These are phyloP conservation scores for Carcinoscorpius rotundicauda DNA, from an alignment of 1,140 invertebrate genomes.

Conservation along the genomic window DNA sequence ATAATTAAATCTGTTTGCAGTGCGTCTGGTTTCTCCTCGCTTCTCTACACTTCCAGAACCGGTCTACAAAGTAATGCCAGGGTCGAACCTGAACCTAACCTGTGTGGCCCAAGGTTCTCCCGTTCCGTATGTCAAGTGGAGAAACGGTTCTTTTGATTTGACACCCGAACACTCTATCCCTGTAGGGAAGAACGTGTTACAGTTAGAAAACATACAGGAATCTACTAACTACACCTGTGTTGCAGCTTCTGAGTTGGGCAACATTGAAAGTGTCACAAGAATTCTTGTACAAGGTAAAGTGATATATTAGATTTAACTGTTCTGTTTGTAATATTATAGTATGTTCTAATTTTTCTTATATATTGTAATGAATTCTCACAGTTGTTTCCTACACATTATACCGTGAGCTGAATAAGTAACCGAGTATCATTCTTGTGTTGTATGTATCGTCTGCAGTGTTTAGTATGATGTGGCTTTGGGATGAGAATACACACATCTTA, in stretches of 20 bases:
- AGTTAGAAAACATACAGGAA: constrained; percentile 71
- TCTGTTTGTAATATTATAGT: too few species aligned
- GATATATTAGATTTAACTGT: too few species aligned
- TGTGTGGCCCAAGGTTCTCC: constrained; percentile 94
- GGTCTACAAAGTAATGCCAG: constrained; percentile 75
- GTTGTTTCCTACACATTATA: too few species aligned
- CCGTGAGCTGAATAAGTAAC: too few species aligned
- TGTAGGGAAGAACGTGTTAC: constrained; percentile 60
- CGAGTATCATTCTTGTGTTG: too few species aligned
- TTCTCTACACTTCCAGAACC: constrained; percentile 81
- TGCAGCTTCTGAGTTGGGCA: constrained; percentile 82
- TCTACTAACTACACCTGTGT: constrained; percentile 91
- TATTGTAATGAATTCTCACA: too few species aligned
- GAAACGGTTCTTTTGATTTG: constrained; percentile 67
- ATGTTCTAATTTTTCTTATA: too few species aligned
- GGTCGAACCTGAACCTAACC: constrained; percentile 77
- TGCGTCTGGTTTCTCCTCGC: constrained; percentile 79
- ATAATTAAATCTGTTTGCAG: constrained; percentile 41
- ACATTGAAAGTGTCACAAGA: constrained; percentile 69
- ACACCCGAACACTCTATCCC: constrained; percentile 44
- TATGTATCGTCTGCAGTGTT: too few species aligned
- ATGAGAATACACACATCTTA: too few species aligned
- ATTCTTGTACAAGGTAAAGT: constrained; percentile 91
- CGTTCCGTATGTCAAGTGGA: constrained; percentile 95
- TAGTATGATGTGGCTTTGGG: too few species aligned